A percentile compares a stretch with the other conserved stretches of the same genome.
Conservation (phyloP, 2,888 invertebrate genomes). For the Pachymerium ferrugineum region DNA sequence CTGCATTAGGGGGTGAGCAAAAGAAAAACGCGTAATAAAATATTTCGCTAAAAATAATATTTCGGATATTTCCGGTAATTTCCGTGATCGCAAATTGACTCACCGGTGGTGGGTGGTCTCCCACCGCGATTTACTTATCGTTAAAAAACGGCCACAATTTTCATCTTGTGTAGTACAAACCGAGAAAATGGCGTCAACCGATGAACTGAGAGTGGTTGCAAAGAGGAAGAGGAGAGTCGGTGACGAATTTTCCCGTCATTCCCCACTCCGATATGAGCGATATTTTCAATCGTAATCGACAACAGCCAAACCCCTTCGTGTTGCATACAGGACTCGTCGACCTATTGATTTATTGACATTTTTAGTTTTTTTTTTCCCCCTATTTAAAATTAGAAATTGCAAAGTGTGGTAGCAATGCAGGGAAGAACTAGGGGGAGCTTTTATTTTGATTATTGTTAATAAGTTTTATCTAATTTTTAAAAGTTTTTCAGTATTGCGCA, state of each 20-base stretch:
- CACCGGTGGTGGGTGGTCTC: neutral
- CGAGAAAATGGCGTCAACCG: neutral
- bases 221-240: neutral
- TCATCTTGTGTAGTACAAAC: neutral
- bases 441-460: too few relatives aligned
- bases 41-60: neutral
- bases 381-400: too few relatives aligned
- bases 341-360: constrained; percentile 12
- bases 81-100: neutral
- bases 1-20: neutral
- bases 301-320: neutral
- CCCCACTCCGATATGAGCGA: neutral
- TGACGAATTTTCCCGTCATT: constrained; percentile 21
- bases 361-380: neutral
- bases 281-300: constrained; percentile 16
- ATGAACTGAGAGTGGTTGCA: neutral
- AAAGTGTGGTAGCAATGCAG: too few relatives aligned
- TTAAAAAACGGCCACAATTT: neutral
- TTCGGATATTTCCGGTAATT: neutral
- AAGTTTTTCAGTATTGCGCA: too few relatives aligned
- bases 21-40: neutral
- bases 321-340: neutral
- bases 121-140: neutral
- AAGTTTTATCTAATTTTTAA: too few relatives aligned
- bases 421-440: too few relatives aligned